Evolutionary conservation across 2,113 vertebrate genomes (phyloP).

Genomic region (Paedocypris sp.): DNA sequence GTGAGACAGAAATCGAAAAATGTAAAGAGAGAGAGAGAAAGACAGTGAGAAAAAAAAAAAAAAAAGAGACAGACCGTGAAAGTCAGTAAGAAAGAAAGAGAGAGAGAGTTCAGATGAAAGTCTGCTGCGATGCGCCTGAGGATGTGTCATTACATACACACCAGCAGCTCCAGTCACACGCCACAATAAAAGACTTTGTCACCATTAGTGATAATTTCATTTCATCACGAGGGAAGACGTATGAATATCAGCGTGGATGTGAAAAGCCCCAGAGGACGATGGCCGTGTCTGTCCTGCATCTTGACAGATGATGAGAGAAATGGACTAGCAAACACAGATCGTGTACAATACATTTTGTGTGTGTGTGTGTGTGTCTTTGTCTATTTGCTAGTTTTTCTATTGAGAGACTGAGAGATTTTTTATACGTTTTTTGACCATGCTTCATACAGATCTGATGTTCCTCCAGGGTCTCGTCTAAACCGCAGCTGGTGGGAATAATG

Average conservation of each 20-base stretch:
- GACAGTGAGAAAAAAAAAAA: too few species aligned
- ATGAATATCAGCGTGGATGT: neutral
- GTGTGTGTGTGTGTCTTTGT: too few species aligned
- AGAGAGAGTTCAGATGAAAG: neutral
- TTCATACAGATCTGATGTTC: constrained; percentile 18
- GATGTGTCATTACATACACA: constrained; percentile 34
- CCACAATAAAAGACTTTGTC: constrained; percentile 20
- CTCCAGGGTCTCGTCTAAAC: constrained; percentile 26
- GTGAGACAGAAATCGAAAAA: too few species aligned
- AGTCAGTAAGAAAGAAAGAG: too few species aligned
- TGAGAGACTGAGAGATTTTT: too few species aligned
- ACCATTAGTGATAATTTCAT: constrained; percentile 13
- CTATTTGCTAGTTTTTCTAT: too few species aligned
- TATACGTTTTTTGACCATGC: too few species aligned
- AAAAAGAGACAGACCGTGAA: too few species aligned
- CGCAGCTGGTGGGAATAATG: constrained; percentile 32
- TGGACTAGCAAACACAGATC: neutral
- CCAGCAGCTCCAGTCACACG: constrained; percentile 2
- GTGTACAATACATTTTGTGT: neutral
- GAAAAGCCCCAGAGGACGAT: neutral
- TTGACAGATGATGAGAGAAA: neutral
- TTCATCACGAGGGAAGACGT: constrained; percentile 1
- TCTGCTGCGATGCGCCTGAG: constrained; percentile 4
- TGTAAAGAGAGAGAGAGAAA: too few species aligned
- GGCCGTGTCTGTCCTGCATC: neutral